A percentile compares a stretch with the other conserved stretches of the same genome.
Evolutionary conservation across 2,113 vertebrate genomes (phyloP).

Genomic region (Ciconia stormi): DNA sequence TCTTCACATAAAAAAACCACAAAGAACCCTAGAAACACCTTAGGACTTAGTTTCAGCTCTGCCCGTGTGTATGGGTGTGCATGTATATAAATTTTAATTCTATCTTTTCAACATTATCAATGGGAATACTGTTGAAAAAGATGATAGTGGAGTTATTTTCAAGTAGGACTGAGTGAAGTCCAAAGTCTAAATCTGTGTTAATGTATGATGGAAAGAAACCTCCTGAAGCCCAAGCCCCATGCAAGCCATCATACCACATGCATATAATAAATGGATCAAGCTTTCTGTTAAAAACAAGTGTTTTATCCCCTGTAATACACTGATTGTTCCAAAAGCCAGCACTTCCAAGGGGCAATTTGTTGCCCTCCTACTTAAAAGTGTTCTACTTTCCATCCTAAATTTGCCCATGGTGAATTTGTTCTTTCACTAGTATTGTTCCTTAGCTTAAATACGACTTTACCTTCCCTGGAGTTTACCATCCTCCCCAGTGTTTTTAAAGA

Average conservation of each 20-base stretch:
- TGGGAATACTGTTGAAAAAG: neutral
- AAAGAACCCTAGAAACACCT: neutral
- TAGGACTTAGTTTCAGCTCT: neutral
- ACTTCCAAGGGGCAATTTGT: neutral
- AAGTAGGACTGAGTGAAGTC: neutral
- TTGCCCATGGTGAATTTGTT: neutral
- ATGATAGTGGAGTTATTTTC: neutral
- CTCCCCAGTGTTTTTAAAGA: neutral
- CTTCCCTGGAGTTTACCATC: neutral
- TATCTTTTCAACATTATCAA: neutral
- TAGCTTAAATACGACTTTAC: neutral
- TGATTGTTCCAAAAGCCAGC: neutral
- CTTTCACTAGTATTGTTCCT: neutral
- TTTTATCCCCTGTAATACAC: neutral
- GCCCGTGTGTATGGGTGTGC: neutral
- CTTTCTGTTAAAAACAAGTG: neutral
- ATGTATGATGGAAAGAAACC: neutral
- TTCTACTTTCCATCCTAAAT: constrained; percentile 1
- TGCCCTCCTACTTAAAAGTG: neutral
- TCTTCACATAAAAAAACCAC: neutral
- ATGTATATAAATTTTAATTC: neutral
- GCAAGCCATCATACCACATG: neutral
- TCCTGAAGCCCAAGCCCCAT: neutral
- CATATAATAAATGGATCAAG: neutral
- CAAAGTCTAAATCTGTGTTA: neutral